A percentile compares a stretch with the other conserved stretches of the same genome.
These are phyloP conservation scores for Steatocranus sp. DNA, from an alignment of 2,797 vertebrate genomes.

Conservation along the genomic window DNA sequence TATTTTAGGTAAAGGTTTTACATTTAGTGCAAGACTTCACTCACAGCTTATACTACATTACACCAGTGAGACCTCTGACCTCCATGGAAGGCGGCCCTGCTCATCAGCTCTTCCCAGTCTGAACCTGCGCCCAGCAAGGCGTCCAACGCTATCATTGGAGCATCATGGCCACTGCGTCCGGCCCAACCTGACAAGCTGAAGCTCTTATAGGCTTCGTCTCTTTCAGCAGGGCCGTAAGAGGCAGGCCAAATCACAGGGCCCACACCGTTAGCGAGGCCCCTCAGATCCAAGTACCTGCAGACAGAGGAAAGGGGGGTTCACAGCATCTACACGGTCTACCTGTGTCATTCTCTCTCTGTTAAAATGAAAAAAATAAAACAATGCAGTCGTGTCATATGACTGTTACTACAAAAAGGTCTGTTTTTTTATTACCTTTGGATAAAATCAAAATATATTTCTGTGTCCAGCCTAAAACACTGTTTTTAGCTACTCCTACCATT, in stretches of 20 bases:
- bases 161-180: conserved; percentile 74
- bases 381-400: neutral
- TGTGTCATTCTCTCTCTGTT: neutral
- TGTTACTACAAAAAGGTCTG: neutral
- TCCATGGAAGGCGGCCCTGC: conserved; percentile 71
- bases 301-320: neutral
- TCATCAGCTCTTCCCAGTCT: conserved; percentile 76
- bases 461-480: neutral
- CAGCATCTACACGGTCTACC: neutral
- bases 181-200: conserved; percentile 77
- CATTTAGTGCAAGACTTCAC: neutral
- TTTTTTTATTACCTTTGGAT: neutral
- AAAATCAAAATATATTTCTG: neutral
- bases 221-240: conserved; percentile 62
- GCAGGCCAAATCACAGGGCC: conserved; percentile 65
- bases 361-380: neutral
- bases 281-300: conserved; percentile 69
- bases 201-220: conserved; percentile 68
- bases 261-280: conserved; percentile 63
- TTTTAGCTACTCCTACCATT: neutral
- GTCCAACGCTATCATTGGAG: conserved; percentile 78
- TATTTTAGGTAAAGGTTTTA: neutral
- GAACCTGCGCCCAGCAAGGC: conserved; percentile 65
- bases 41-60: neutral
- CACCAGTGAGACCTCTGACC: conserved; percentile 39